Evolutionary conservation across 2,113 vertebrate genomes (phyloP), one percentile per base, ranked within the genome.

Genomic region (Sterna hirundo): DNA sequence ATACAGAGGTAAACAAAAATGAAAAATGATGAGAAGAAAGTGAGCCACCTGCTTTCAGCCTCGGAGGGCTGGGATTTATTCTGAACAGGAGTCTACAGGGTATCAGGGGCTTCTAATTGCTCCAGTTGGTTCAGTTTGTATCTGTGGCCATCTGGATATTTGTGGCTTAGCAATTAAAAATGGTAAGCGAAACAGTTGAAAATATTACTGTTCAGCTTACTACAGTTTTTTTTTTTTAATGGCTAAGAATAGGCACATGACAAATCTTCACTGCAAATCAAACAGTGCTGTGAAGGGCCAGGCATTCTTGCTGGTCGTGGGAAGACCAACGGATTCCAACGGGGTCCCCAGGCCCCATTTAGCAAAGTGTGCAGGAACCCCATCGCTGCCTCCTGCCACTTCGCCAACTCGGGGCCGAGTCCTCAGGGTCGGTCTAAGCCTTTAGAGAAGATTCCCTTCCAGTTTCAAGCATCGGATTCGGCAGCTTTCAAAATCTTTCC

Each of bases 221-320:
- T 47, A 6, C 13, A 21, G 13, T 6, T 16, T 38, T 58, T 16
- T 61, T n/a, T 68, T 11, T 26, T 61, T 52, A 40, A 46, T 44
- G 30, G 38, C 68, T 30, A 15, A 51, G 58, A 65, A 40, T 1
- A 46, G 76, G 32, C 32, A 34, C 4, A 2, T 6, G 46, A 60
- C 16, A 36, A 42, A 55, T 11, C 54, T 18, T 8, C 49, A 49
- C 46, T 9, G 47, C 36, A 40, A 7, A 61, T 3, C 27, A 5
- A 3, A 5, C 1, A 0, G 4, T 6, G 47, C 26, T 38, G 23
- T 4, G 40, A 25, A 64, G 65, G 60, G 52, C 38, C 76, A 29
- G 68, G 71, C 1, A 2, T 12, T 27, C n/a, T 52, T 30, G 32
- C 57, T 18, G 30, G 3, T 3, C 25, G 15, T 0, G 0, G 1